phyloP scores from a whole-genome alignment of 2,113 vertebrate species.

The Macheiramphus alcinus region DNA sequence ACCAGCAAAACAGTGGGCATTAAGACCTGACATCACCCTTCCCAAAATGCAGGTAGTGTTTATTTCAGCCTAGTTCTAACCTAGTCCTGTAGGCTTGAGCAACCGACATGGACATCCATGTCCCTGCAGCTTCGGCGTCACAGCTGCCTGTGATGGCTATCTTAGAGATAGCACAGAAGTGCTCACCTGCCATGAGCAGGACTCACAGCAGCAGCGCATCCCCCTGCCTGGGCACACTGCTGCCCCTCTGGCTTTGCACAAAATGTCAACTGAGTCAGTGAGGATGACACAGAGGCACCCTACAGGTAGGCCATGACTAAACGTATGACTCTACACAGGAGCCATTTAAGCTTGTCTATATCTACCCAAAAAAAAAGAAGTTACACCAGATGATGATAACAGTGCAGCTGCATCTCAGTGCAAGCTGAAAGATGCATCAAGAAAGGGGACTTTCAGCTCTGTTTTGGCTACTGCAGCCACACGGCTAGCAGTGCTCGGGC shows the following conservation, averaged over 20 bases:
- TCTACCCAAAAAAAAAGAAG: not conserved
- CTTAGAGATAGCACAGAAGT: fast-evolving
- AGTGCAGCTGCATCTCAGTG: not conserved
- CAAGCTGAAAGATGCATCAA: not conserved
- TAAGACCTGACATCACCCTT: not conserved
- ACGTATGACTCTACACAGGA: fast-evolving
- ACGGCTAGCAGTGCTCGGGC: fast-evolving
- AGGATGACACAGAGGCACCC: not conserved
- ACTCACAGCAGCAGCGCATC: fast-evolving
- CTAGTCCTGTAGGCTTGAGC: not conserved
- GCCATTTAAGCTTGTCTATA: not conserved
- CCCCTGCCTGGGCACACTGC: fast-evolving
- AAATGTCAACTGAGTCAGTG: fast-evolving
- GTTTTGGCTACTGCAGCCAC: not conserved
- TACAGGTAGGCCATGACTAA: not conserved
- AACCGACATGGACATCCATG: fast-evolving
- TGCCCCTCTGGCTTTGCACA: not conserved
- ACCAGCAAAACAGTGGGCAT: not conserved
- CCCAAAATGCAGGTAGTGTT: not conserved
- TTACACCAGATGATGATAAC: not conserved
- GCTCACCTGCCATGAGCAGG: not conserved
- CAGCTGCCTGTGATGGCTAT: not conserved
- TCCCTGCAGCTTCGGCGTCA: fast-evolving
- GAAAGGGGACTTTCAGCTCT: not conserved
- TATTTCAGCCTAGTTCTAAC: not conserved